Base-by-base conservation (phyloP, 2,113 vertebrate species). In the Hepsetus odoe region DNA sequence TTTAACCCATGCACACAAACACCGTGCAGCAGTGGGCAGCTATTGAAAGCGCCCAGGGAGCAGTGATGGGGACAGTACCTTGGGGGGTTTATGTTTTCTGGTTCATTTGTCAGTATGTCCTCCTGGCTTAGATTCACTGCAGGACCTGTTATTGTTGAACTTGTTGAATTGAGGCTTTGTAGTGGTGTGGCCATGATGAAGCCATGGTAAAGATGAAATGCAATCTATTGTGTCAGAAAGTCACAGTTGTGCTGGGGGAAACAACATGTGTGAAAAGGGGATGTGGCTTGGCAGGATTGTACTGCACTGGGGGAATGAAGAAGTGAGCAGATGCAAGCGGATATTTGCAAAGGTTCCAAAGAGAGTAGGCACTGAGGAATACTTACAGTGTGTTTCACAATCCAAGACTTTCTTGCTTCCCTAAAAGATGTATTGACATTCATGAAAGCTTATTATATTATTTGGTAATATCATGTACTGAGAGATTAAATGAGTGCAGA, bases 261-360 rank as follows among this genome's bases (percentile, higher is more conserved):
- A 77, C 35, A 70, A 56, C 64, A 5, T 44, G 56, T 2, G 42
- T 62, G 62, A 77, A 84, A 86, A 85, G 65, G 26, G 79, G 83
- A 85, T 85, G 81, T 86, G 69, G 64, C 40, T 1, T 13, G 64
- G 72, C 22, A 26, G 11, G 22, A 32, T 4, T 7, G 56, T 32
- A 35, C 3, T 14, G 4, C 13, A 3, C 28, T 32, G 10, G 26
- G 11, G 42, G 76, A 83, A 80, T 70, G 44, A 72, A 80, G 82
- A 83, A 83, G 78, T 77, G 56, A 49, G 35, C 66, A 26, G 26
- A 55, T 58, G 24, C 1, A 32, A 53, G 55, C 33, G 56, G 26
- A 38, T 18, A 10, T 74, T 35, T 51, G 56, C 38, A 74, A 58
- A 22, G 56, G 13, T 69, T 64, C 66, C 28, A 65, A 44, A 3